A percentile compares a stretch with the other conserved stretches of the same genome.
These are phyloP conservation scores for Prionace glauca DNA, from an alignment of 2,797 vertebrate species.

Conservation along the genomic window DNA sequence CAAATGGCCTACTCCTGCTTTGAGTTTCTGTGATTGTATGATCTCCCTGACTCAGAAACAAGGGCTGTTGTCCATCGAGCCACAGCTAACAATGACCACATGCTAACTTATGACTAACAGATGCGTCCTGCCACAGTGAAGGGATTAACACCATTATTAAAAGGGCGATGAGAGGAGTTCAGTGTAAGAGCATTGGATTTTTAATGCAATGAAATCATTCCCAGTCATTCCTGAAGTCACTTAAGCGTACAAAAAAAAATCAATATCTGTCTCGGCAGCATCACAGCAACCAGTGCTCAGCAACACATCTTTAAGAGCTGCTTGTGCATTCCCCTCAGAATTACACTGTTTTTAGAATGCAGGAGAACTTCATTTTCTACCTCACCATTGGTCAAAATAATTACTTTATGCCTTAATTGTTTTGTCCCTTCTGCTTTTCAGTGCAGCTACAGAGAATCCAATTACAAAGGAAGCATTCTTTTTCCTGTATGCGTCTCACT, in stretches of 20 bases:
- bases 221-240: background rate
- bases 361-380: background rate
- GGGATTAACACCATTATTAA: background rate
- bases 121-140: background rate
- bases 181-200: background rate
- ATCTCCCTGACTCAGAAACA: background rate
- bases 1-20: too few species aligned
- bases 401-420: constrained; percentile 1
- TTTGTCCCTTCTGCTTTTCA: background rate
- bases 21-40: too few species aligned
- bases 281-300: background rate
- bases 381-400: background rate
- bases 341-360: background rate
- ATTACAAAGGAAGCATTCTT: background rate
- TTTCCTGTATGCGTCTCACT: background rate
- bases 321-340: background rate
- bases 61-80: background rate
- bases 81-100: background rate
- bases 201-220: background rate
- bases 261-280: constrained; percentile 8
- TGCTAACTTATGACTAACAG: background rate
- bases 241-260: background rate
- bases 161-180: background rate
- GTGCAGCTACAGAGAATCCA: background rate
- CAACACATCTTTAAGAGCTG: background rate